Evolutionary conservation across 1,140 invertebrate genomes (phyloP).

Genomic region (Pollicipes pollicipes): DNA sequence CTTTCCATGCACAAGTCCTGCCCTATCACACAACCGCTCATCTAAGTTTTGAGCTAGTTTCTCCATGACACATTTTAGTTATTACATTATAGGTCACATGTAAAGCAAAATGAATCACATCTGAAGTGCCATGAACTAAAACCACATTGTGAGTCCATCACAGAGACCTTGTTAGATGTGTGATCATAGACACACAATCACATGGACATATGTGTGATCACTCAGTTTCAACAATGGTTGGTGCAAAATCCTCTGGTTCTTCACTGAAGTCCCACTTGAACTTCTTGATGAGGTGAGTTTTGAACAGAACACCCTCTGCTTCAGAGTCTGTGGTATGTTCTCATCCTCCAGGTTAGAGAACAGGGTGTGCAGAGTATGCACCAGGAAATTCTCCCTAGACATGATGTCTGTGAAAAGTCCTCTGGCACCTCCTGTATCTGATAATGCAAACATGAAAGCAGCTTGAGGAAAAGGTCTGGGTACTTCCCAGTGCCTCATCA

Average conservation of each 20-base stretch:
- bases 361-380: slow-evolving; percentile 56
- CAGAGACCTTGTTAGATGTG: too few relatives aligned
- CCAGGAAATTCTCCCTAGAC: slow-evolving; percentile 75
- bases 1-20: too few relatives aligned
- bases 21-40: too few relatives aligned
- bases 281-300: slow-evolving; percentile 47
- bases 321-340: slow-evolving; percentile 42
- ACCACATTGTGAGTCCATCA: too few relatives aligned
- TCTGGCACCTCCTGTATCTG: slow-evolving; percentile 28
- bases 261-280: slow-evolving; percentile 71
- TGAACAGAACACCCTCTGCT: slow-evolving; percentile 50
- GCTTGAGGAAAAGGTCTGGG: slow-evolving; percentile 41
- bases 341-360: slow-evolving; percentile 47
- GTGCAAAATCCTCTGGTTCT: slow-evolving; percentile 67
- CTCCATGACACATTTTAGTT: too few relatives aligned
- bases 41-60: too few relatives aligned
- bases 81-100: too few relatives aligned
- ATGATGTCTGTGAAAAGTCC: slow-evolving; percentile 78
- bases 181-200: too few relatives aligned
- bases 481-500: slow-evolving; percentile 53
- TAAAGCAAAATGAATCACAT: slow-evolving; percentile 6
- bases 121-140: too few relatives aligned
- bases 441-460: slow-evolving; percentile 7
- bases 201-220: too few relatives aligned
- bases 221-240: slow-evolving; percentile 55